phyloP scores from a whole-genome alignment of 2,888 invertebrate species.

The Catocala fraxini region DNA sequence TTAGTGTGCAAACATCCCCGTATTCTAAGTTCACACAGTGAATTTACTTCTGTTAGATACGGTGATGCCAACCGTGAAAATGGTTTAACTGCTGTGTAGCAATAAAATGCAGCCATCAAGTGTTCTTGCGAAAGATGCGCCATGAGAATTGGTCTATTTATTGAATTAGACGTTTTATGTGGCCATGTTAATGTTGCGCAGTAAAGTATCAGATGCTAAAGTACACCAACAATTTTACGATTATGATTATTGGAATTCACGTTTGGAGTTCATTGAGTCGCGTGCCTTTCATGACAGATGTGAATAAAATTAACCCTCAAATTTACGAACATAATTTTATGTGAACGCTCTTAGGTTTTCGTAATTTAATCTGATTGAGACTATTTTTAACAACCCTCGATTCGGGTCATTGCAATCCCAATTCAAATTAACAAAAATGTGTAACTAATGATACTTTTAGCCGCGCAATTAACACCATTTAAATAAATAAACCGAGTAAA shows the following conservation, averaged over 20 bases:
- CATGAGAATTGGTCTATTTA: conserved; percentile 56
- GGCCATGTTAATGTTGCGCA: conserved; percentile 38
- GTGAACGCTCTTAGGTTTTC: background rate
- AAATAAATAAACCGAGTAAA: conserved; percentile 30
- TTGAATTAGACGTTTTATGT: conserved; percentile 54
- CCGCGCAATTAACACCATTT: conserved; percentile 28
- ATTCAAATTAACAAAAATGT: conserved; percentile 23
- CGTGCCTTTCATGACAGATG: conserved; percentile 1
- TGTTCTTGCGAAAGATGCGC: conserved; percentile 55
- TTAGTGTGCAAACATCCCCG: conserved; percentile 25
- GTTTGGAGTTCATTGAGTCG: background rate
- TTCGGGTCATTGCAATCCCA: conserved; percentile 8
- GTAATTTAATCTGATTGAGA: background rate
- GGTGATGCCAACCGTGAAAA: conserved; percentile 56
- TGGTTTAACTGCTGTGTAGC: conserved; percentile 59
- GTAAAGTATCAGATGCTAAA: conserved; percentile 41
- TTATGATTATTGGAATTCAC: conserved; percentile 21
- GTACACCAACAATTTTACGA: conserved; percentile 21
- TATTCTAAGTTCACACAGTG: conserved; percentile 27
- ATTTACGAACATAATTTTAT: background rate
- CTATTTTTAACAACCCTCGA: conserved; percentile 9
- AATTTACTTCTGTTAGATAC: conserved; percentile 36
- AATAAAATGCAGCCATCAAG: conserved; percentile 66
- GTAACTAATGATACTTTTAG: conserved; percentile 34
- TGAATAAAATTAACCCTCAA: conserved; percentile 5